Conservation (phyloP, 2,113 vertebrate species). For the Triplophysa siluroides region DNA sequence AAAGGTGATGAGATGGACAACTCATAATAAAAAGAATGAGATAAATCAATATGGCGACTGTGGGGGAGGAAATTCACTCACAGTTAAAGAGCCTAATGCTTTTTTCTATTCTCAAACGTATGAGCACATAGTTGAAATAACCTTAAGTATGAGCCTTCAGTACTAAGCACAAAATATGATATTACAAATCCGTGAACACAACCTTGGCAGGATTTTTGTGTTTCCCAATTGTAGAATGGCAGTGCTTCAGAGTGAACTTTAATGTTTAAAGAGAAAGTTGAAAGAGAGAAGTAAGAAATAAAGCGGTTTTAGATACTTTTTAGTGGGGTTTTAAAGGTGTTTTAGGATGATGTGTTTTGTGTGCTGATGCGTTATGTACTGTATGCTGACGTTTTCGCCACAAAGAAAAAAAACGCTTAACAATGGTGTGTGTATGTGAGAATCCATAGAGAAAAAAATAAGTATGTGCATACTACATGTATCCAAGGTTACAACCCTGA, state of each 20-base stretch:
- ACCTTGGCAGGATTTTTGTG: too few relatives aligned
- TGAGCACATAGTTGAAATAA: too few relatives aligned
- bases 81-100: too few relatives aligned
- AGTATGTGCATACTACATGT: not conserved
- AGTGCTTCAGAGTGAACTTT: too few relatives aligned
- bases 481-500: conserved; percentile 20
- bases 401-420: not conserved
- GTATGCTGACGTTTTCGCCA: not conserved
- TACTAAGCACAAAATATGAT: too few relatives aligned
- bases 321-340: conserved; percentile 4
- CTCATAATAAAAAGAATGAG: too few relatives aligned
- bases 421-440: conserved; percentile 2
- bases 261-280: not conserved
- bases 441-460: conserved; percentile 3
- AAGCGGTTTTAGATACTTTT: not conserved
- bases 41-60: too few relatives aligned
- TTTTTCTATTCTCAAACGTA: too few relatives aligned
- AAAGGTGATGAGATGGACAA: not conserved
- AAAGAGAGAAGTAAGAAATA: not conserved
- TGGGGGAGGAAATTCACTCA: too few relatives aligned
- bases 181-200: too few relatives aligned
- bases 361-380: not conserved
- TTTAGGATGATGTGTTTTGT: not conserved
- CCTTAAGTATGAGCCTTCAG: too few relatives aligned
- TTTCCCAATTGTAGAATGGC: too few relatives aligned